phyloP scores from a whole-genome alignment of 2,113 vertebrate genomes.

The Anoplopoma fimbria region DNA sequence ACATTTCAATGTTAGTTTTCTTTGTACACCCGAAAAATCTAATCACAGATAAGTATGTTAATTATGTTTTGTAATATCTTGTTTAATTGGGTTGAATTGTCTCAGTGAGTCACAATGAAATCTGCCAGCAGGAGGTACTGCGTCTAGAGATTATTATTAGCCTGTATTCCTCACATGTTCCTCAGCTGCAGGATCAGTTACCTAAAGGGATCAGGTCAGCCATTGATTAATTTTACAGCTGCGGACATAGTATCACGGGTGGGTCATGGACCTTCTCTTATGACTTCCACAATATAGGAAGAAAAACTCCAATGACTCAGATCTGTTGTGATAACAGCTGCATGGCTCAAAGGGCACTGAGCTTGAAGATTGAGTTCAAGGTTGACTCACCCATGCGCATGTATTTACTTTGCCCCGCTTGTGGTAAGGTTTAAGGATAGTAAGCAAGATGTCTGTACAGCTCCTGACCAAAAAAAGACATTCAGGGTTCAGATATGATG shows the following conservation, averaged over 20 bases:
- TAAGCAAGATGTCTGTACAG: background rate
- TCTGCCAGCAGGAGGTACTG: conserved; percentile 14
- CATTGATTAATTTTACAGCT: conserved; percentile 67
- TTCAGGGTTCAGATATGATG: background rate
- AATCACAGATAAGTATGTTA: background rate
- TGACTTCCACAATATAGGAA: conserved; percentile 56
- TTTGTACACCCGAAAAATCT: background rate
- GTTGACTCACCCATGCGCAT: conserved; percentile 14
- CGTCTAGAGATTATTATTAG: conserved; percentile 66
- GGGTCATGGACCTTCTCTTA: conserved; percentile 17
- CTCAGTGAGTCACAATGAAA: conserved; percentile 13
- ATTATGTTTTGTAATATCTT: background rate
- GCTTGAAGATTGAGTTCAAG: conserved; percentile 9
- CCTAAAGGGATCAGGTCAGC: conserved; percentile 39
- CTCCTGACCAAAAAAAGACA: background rate
- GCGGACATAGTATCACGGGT: conserved; percentile 26
- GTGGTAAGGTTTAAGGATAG: background rate
- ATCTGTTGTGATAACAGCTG: conserved; percentile 1
- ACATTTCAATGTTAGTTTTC: background rate
- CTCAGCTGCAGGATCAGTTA: conserved; percentile 63
- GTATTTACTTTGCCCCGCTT: background rate
- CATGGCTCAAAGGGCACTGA: conserved; percentile 9
- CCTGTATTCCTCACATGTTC: conserved; percentile 39
- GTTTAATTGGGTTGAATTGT: conserved; percentile 16
- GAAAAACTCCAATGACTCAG: conserved; percentile 42